These are phyloP conservation scores for Pherbina coryleti DNA, from an alignment of 2,888 invertebrate species.

Conservation along the genomic window DNA sequence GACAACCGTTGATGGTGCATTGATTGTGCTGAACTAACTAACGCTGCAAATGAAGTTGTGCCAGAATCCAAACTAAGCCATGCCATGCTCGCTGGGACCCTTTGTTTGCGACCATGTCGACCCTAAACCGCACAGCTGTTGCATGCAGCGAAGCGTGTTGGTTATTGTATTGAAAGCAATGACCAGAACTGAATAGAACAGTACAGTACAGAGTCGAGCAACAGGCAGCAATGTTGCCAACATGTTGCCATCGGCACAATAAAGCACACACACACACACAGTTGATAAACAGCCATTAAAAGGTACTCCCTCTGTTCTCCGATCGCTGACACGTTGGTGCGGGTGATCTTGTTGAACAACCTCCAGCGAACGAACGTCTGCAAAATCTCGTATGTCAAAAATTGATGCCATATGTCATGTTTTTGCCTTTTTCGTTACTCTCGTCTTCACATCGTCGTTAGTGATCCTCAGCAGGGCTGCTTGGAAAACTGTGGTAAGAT, in stretches of 20 bases:
- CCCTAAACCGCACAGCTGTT: slow-evolving; percentile 43
- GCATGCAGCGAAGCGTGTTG: slow-evolving; percentile 27
- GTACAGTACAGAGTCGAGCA: background rate
- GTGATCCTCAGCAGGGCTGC: background rate
- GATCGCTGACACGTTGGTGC: background rate
- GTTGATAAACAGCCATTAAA: background rate
- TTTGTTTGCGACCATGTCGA: slow-evolving; percentile 1
- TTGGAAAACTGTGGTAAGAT: background rate
- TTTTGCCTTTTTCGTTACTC: slow-evolving; percentile 37
- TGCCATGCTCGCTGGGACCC: slow-evolving; percentile 2
- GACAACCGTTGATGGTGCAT: background rate
- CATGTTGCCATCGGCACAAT: background rate
- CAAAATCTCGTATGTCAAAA: slow-evolving; percentile 43
- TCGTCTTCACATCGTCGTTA: slow-evolving; percentile 15
- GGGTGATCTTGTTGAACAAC: slow-evolving; percentile 22
- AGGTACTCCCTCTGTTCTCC: background rate
- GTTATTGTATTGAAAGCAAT: slow-evolving; percentile 1
- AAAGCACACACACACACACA: background rate
- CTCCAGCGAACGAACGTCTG: background rate
- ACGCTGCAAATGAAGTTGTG: slow-evolving; percentile 8
- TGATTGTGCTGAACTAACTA: background rate
- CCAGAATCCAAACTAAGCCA: slow-evolving; percentile 23
- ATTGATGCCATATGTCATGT: slow-evolving; percentile 44
- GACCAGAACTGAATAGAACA: slow-evolving; percentile 26
- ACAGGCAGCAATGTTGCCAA: slow-evolving; percentile 13